A percentile compares a stretch with the other conserved stretches of the same genome.
Evolutionary conservation across 2,888 invertebrate species (phyloP).

Genomic region (Mechanitis mazaeus): DNA sequence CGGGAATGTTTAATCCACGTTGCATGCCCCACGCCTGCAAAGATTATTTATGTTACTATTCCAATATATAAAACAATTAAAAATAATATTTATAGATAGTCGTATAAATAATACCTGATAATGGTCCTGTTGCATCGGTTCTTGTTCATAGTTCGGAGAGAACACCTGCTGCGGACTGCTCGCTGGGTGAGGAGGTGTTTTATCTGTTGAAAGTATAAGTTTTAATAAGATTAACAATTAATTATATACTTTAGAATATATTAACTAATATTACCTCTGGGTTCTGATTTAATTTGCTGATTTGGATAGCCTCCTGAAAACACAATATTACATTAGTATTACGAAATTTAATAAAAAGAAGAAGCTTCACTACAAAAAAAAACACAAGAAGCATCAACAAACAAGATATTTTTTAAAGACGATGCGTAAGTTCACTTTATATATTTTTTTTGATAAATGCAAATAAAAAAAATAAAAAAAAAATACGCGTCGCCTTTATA

Average conservation of each 20-base stretch:
- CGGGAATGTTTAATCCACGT: slow-evolving; percentile 27
- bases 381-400: slow-evolving; percentile 1
- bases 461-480: slow-evolving; percentile 3
- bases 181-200: slow-evolving; percentile 43
- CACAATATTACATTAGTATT: not conserved
- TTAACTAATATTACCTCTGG: slow-evolving; percentile 41
- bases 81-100: not conserved
- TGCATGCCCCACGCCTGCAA: slow-evolving; percentile 29
- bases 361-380: slow-evolving; percentile 7
- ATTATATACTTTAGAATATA: too few relatives aligned
- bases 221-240: too few relatives aligned
- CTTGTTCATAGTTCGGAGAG: slow-evolving; percentile 36
- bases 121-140: slow-evolving; percentile 21
- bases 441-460: not conserved
- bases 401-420: not conserved
- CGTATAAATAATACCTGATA: slow-evolving; percentile 22
- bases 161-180: slow-evolving; percentile 42
- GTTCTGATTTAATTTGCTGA: slow-evolving; percentile 54
- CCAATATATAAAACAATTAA: not conserved
- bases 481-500: not conserved
- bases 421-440: not conserved
- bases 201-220: slow-evolving; percentile 21
- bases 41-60: slow-evolving; percentile 10
- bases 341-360: not conserved
- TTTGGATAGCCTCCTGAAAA: slow-evolving; percentile 31